Evolutionary conservation across 2,797 vertebrate genomes (phyloP), one percentile per base, ranked within the genome.

Genomic region (Lacerta bilineata): DNA sequence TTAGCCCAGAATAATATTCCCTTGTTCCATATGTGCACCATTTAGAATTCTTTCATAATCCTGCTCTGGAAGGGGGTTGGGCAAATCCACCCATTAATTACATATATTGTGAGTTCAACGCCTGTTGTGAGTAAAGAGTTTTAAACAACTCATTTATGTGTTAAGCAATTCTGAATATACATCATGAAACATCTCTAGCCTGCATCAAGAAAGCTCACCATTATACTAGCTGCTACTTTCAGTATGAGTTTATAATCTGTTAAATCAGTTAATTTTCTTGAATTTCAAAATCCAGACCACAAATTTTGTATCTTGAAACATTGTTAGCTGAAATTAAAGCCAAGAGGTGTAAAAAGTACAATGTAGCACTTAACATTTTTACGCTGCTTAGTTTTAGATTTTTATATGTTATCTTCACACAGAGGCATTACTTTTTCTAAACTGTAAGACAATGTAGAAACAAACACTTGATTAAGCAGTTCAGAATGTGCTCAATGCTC

Each of bases 141-240:
- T 43, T 41, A 72, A 74, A 80, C 80, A 59, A 55, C 27, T 39
- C 55, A 59, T 80, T 50, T 72, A n/a, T 17, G 25, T 17, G 29
- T 72, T 80, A 17, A 80, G 9, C 29, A 29, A 15, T 72, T 20
- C 68, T 25, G 25, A 59, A 80, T 71, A 80, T 39, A 43, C 5
- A 72, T 80, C 15, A n/a, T 41, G 33, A 66, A n/a, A 85, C 39
- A 46, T 76, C 39, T 46, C 50, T 77, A 78, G n/a, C 3, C 8
- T 15, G 9, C 18, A 68, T 36, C 64, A 79, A 50, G 64, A 69
- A 76, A 27, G 39, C 59, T 84, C 50, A 59, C 33, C 17, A 17
- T 59, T 61, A 50, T 83, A 72, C n/a, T 84, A 41, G 69, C 25
- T 46, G 61, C 29, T 50, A 77, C 27, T 85, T 79, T 50, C 76